These are phyloP conservation scores for Idaea straminata DNA, from an alignment of 2,888 invertebrate genomes.

Conservation along the genomic window DNA sequence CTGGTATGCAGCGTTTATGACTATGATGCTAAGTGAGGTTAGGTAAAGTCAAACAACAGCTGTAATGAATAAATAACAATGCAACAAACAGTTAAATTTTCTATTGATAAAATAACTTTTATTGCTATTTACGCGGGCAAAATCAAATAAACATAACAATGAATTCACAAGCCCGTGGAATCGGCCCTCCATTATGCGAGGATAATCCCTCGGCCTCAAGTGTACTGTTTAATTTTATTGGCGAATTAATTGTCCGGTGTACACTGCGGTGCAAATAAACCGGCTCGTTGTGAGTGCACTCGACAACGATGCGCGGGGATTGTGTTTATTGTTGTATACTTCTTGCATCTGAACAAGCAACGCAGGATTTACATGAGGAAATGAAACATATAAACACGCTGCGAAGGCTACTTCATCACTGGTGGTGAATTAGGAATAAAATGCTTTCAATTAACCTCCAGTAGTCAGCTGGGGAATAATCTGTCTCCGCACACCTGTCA, in stretches of 20 bases:
- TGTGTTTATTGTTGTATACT: constrained; percentile 13
- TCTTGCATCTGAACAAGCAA: background rate
- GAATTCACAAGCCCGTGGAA: constrained; percentile 17
- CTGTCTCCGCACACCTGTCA: too few species aligned
- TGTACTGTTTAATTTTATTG: constrained; percentile 69
- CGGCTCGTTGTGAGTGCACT: constrained; percentile 35
- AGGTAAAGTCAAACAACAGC: background rate
- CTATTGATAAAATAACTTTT: background rate
- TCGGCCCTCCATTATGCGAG: constrained; percentile 35
- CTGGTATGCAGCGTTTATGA: background rate
- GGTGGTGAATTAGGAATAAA: too few species aligned
- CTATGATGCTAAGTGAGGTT: background rate
- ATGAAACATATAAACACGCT: background rate
- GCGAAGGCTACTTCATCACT: background rate
- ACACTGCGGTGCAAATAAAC: constrained; percentile 51
- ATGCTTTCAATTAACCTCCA: too few species aligned
- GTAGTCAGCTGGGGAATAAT: too few species aligned
- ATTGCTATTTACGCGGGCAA: background rate
- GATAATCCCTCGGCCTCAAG: constrained; percentile 47
- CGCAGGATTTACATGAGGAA: background rate
- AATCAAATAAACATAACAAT: constrained; percentile 4
- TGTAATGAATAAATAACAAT: background rate
- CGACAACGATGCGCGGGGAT: constrained; percentile 17
- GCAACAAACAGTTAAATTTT: background rate
- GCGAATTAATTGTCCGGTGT: constrained; percentile 65